Evolutionary conservation across 2,888 invertebrate genomes (phyloP), one percentile per base, ranked within the genome.

Genomic region (Campoplex capitator): DNA sequence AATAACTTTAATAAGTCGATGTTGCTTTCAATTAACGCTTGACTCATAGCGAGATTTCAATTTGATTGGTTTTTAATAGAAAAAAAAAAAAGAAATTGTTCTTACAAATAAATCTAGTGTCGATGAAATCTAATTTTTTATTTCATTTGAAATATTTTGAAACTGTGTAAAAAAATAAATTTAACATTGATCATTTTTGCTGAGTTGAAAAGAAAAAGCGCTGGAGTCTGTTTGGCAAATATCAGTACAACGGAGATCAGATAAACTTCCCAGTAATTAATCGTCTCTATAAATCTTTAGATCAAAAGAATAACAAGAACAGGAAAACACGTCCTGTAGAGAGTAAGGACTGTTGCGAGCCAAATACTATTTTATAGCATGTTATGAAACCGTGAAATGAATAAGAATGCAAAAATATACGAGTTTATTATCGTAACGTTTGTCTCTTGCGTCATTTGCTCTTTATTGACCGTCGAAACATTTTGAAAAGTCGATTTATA

Each of bases 301-400:
- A 48, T 51, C n/a, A 38, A 67, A 71, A 18, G 23, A 42, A 68
- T 32, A 32, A 35, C 11, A 54, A 56, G 48, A 65, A 76, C 32
- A 65, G 48, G 79, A 76, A 18, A 32, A 56, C 32, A 35, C 42
- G 18, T 51, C 54, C 71, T 56, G 48, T 80, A 48, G 71, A 71
- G 71, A 32, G 62, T 71, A 73, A 65, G 62, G 45, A 77, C 45
- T 85, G 54, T 82, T 78, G 74, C 73, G 82, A 78, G 83, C 82
- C 83, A 83, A 86, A 86, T 77, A 83, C 58, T 84, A 86, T 86
- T 86, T 83, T 88, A 82, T 78, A 89, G 87, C 87, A 88, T 88
- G 89, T 86, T 86, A 81, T 48, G 70, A 56, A 81, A 13, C 28
- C 58, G 45, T 62, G 18, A 81, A 81, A 48, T 54, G 45, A 74